Conservation (phyloP, 2,797 vertebrate genomes). For the Clamator glandarius region DNA sequence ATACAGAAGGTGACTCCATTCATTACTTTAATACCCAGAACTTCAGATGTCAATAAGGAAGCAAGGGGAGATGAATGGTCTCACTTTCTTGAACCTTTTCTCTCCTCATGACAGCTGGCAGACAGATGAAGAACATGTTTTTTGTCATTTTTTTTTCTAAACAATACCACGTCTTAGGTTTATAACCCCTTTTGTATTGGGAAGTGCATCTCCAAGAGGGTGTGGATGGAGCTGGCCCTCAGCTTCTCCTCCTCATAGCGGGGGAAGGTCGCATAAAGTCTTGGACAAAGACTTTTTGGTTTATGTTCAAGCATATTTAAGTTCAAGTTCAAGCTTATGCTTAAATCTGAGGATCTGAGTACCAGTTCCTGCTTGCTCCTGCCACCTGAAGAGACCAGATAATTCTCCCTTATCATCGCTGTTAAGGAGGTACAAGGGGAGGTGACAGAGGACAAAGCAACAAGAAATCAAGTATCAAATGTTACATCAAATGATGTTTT, state of each 20-base stretch:
- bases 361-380: background rate
- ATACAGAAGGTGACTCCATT: background rate
- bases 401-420: background rate
- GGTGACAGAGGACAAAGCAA: background rate
- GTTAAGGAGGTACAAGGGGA: background rate
- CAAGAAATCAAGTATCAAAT: background rate
- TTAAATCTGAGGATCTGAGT: background rate
- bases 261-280: background rate
- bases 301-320: background rate
- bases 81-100: background rate
- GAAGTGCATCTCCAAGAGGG: background rate
- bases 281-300: background rate
- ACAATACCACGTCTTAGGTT: background rate
- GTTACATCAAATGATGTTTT: background rate
- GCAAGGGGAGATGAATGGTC: background rate
- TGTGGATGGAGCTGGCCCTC: background rate
- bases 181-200: background rate
- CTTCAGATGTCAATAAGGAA: background rate
- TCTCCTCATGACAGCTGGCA: background rate
- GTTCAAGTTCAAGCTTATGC: background rate
- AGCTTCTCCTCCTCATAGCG: background rate
- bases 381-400: background rate
- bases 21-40: background rate
- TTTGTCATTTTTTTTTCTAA: background rate
- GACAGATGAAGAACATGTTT: background rate